A percentile compares a stretch with the other conserved stretches of the same genome.
These are phyloP conservation scores for Tachypleus tridentatus DNA, from an alignment of 1,140 invertebrate species.

Conservation along the genomic window DNA sequence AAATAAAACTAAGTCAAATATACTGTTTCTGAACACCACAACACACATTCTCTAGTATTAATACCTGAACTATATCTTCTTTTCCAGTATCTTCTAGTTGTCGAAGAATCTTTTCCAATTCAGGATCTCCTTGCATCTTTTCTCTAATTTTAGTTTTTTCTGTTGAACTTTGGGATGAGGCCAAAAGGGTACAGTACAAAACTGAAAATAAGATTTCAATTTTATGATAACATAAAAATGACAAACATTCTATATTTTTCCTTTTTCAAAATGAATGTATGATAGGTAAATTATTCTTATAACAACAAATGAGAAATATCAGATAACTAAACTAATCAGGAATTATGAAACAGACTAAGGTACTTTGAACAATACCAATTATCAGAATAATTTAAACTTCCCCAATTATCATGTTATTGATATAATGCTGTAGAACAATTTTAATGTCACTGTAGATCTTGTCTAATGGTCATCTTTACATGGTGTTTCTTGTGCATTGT, in stretches of 20 bases:
- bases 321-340: not conserved
- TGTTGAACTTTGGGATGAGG: constrained; percentile 82
- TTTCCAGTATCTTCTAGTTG: constrained; percentile 76
- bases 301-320: not conserved
- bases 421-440: too few relatives aligned
- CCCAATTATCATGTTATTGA: too few relatives aligned
- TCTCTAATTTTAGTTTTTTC: constrained; percentile 77
- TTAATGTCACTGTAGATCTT: too few relatives aligned
- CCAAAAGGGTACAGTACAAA: constrained; percentile 92
- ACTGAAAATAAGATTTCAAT: constrained; percentile 43
- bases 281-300: not conserved
- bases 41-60: not conserved
- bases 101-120: constrained; percentile 69
- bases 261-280: not conserved
- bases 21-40: too few relatives aligned
- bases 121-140: constrained; percentile 73
- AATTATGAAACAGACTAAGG: too few relatives aligned
- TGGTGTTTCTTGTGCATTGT: too few relatives aligned
- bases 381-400: too few relatives aligned
- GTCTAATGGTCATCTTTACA: too few relatives aligned
- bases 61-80: constrained; percentile 44
- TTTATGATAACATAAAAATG: too few relatives aligned
- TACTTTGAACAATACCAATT: too few relatives aligned
- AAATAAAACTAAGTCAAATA: too few relatives aligned
- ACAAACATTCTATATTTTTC: too few relatives aligned